phyloP scores from a whole-genome alignment of 2,113 vertebrate genomes.

The Donacobius atricapilla region DNA sequence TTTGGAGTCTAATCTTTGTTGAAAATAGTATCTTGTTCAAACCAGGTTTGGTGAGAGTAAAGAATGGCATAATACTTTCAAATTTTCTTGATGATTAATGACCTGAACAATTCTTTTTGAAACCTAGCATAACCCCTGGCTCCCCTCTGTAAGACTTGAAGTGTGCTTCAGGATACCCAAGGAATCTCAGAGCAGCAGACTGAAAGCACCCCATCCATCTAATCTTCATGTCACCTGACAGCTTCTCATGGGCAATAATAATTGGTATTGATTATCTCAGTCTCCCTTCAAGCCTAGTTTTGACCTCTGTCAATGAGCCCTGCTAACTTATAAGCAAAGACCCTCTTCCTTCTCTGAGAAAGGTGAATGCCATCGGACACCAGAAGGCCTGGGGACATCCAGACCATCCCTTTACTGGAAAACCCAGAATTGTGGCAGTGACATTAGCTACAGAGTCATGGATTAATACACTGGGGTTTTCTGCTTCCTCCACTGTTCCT shows the following conservation, averaged over 20 bases:
- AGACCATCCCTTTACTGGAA: background rate
- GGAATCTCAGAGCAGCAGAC: background rate
- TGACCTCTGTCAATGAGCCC: background rate
- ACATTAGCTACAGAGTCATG: fast-evolving
- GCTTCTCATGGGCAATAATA: background rate
- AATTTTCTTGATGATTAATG: background rate
- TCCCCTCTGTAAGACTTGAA: background rate
- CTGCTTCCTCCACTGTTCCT: background rate
- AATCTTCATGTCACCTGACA: background rate
- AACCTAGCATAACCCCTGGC: background rate
- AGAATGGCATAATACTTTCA: background rate
- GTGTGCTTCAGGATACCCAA: background rate
- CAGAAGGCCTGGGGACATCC: background rate
- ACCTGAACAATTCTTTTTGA: background rate
- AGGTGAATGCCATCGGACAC: background rate
- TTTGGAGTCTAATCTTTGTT: background rate
- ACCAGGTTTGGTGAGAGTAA: background rate
- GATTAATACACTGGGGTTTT: background rate
- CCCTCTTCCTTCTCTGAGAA: background rate
- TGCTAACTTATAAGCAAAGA: background rate
- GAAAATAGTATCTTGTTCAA: background rate
- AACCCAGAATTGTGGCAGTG: fast-evolving
- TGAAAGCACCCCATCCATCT: background rate
- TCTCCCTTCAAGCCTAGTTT: background rate
- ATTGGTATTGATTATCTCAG: no score